A percentile compares a stretch with the other conserved stretches of the same genome.
Evolutionary conservation across 2,888 invertebrate genomes (phyloP).

Genomic region (Erebia aethiops): DNA sequence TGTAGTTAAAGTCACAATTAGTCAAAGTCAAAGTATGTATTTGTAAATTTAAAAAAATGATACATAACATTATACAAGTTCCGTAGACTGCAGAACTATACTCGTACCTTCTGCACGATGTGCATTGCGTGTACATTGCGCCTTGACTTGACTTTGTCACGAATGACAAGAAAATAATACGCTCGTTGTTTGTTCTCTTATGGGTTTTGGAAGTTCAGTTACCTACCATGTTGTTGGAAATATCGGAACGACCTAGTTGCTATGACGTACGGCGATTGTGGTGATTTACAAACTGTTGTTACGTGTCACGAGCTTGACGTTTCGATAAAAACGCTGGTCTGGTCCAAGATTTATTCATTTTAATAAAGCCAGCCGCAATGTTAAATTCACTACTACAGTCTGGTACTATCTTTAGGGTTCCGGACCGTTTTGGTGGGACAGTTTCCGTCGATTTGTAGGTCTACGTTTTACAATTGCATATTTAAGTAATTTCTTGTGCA

Average conservation of each 20-base stretch:
- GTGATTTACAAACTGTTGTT: constrained; percentile 17
- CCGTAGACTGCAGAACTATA: neutral
- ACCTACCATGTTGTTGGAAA: neutral
- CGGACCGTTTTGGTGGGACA: no score
- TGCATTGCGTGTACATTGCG: no score
- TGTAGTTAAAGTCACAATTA: no score
- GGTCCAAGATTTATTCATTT: constrained; percentile 12
- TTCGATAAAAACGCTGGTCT: constrained; percentile 11
- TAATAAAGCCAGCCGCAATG: neutral
- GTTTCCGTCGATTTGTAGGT: no score
- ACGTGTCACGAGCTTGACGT: constrained; percentile 2
- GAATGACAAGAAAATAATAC: neutral
- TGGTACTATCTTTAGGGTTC: no score
- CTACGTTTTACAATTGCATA: no score
- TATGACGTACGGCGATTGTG: constrained; percentile 9
- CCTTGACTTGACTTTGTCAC: neutral
- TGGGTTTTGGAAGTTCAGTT: neutral
- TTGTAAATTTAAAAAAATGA: no score
- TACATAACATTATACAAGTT: no score
- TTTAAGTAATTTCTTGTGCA: no score
- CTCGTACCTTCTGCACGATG: neutral
- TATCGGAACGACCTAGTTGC: constrained; percentile 5
- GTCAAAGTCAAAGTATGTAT: no score
- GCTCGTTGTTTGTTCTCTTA: neutral
- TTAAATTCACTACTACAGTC: neutral